Conservation (phyloP, 2,113 vertebrate species). For the Bettongia penicillata region DNA sequence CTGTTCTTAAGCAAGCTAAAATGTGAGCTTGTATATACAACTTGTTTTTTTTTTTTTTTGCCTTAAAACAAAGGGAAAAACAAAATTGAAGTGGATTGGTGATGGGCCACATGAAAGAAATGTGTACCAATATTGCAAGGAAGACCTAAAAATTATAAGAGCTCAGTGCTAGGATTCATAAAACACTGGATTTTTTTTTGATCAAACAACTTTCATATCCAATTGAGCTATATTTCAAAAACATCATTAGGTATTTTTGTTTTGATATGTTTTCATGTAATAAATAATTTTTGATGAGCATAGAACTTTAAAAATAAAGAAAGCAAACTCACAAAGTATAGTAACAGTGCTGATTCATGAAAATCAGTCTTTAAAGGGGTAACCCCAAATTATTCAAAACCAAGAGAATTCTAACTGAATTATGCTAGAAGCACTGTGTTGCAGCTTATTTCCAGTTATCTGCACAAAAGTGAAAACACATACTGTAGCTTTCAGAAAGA, state of each 20-base stretch:
- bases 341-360: slow-evolving; percentile 79
- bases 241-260: slow-evolving; percentile 76
- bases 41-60: slow-evolving; percentile 55
- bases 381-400: slow-evolving; percentile 82
- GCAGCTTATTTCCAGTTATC: slow-evolving; percentile 89
- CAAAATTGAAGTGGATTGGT: slow-evolving; percentile 78
- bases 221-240: slow-evolving; percentile 81
- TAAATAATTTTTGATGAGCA: slow-evolving; percentile 85
- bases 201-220: slow-evolving; percentile 78
- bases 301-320: slow-evolving; percentile 81
- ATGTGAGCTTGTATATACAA: slow-evolving; percentile 83
- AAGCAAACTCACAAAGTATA: slow-evolving; percentile 81
- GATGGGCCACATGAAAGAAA: slow-evolving; percentile 79
- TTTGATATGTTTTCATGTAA: slow-evolving; percentile 84
- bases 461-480: slow-evolving; percentile 92
- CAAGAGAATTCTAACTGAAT: slow-evolving; percentile 80
- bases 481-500: slow-evolving; percentile 88
- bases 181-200: slow-evolving; percentile 75
- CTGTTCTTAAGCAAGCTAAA: slow-evolving; percentile 82
- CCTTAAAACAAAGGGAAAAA: slow-evolving; percentile 72
- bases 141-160: slow-evolving; percentile 85
- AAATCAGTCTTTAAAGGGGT: slow-evolving; percentile 86
- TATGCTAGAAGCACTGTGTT: slow-evolving; percentile 82
- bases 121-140: slow-evolving; percentile 80
- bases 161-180: slow-evolving; percentile 78